Evolutionary conservation across 2,797 vertebrate genomes (phyloP).

Genomic region (Bucorvus abyssinicus): DNA sequence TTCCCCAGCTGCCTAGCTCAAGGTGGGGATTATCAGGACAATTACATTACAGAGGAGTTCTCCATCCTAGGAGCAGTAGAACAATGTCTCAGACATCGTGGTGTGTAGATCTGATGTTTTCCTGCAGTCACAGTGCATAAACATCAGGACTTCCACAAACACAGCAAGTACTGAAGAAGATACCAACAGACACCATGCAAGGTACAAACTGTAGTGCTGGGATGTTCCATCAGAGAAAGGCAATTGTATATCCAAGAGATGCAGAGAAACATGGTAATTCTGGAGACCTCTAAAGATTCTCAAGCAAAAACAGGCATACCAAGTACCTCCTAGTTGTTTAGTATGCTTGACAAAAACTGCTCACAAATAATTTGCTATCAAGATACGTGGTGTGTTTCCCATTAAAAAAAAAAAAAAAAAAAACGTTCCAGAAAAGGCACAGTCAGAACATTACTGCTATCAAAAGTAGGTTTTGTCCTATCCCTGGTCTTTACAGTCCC

Average conservation of each 20-base stretch:
- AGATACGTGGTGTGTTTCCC: neutral
- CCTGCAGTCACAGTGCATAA: neutral
- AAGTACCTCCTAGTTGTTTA: neutral
- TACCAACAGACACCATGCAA: neutral
- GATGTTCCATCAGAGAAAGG: neutral
- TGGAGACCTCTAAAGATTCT: neutral
- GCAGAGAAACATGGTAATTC: neutral
- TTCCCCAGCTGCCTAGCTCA: neutral
- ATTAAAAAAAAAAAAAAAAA: neutral
- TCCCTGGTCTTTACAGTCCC: rapidly evolving
- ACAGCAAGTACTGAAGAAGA: neutral
- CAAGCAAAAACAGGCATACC: neutral
- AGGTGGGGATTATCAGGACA: neutral
- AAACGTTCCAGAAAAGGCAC: neutral
- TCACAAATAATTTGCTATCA: neutral
- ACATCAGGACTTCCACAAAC: neutral
- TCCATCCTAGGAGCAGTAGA: neutral
- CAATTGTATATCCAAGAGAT: neutral
- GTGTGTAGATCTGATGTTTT: neutral
- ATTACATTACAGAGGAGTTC: neutral
- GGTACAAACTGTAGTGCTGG: neutral
- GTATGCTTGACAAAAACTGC: neutral
- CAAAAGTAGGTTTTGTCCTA: neutral
- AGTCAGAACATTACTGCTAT: neutral
- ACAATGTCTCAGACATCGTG: neutral